Evolutionary conservation across 2,113 vertebrate genomes (phyloP), one percentile per base, ranked within the genome.

Genomic region (Antidorcas marsupialis): DNA sequence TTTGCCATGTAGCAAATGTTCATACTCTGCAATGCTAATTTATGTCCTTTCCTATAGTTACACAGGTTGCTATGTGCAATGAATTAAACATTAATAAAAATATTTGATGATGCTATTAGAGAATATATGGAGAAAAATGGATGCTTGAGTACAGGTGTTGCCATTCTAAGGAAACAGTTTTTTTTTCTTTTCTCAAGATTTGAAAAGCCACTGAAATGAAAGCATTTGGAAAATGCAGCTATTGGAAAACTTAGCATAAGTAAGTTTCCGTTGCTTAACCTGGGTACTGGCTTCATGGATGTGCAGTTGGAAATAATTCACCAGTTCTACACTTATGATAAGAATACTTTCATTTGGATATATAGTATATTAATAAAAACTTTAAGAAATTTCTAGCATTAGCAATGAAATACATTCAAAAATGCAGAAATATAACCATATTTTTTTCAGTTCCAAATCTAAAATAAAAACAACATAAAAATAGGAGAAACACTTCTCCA

Each of bases 1-100:
- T 98, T 97, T 98, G 82, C 96, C 96, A 97, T 98, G 97, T 93
- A 98, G 97, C 97, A 98, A 98, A 98, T 98, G 97, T 97, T 97
- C 98, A 74, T 97, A 97, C 87, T 98, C 97, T 95, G 95, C 94
- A 96, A 97, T 97, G 97, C 97, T 97, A 98, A 98, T 98, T 97
- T 97, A 86, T 97, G 89, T 97, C 97, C 98, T 97, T 91, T 96
- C 92, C 96, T 97, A 91, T 91, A 97, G 97, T 94, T 95, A 96
- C 89, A 95, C 95, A 98, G 97, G 96, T 98, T 98, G 96, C 67
- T 96, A 74, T 87, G 89, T 97, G 95, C 78, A 94, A 93, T 97
- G 95, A 97, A 96, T 96, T 96, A 96, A 96, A 96, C 93, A 95
- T 95, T 95, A 98, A 88, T 96, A 81, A 91, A 92, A 96, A 96